A percentile compares a stretch with the other conserved stretches of the same genome.
phyloP scores from a whole-genome alignment of 37 sponge, comb jelly and placozoan genomes.

The Aphrocallistes beatrix region DNA sequence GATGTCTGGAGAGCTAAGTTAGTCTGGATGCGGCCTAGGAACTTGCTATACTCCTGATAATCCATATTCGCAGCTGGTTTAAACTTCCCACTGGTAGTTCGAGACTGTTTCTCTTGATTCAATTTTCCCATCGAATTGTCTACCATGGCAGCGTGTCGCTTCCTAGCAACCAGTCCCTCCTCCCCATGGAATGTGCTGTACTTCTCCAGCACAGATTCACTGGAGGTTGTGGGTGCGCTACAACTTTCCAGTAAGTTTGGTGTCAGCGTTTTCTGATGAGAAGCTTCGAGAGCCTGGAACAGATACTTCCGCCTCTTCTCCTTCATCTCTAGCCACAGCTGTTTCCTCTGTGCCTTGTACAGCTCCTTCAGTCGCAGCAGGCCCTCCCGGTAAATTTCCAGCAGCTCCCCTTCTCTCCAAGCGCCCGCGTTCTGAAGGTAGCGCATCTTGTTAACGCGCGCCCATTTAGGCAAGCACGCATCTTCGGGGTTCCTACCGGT shows the following conservation, averaged over 20 bases:
- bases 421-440: constrained; percentile 9
- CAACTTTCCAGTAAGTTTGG: neutral
- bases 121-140: neutral
- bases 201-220: neutral
- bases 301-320: neutral
- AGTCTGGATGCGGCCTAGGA: neutral
- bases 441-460: constrained; percentile 1
- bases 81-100: neutral
- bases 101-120: constrained; percentile 9
- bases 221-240: neutral
- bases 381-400: neutral
- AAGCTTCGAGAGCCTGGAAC: constrained; percentile 16
- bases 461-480: neutral
- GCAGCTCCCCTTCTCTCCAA: neutral
- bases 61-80: neutral
- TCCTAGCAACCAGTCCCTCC: constrained; percentile 15
- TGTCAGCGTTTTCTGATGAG: neutral
- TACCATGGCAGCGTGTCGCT: neutral
- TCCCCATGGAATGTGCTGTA: constrained; percentile 15
- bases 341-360: neutral
- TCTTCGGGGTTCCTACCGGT: neutral
- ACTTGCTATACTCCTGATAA: constrained; percentile 3
- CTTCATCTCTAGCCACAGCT: neutral
- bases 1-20: neutral
- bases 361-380: constrained; percentile 15